These are phyloP conservation scores for Prunella strophiata DNA, from an alignment of 2,797 vertebrate genomes.

Conservation along the genomic window DNA sequence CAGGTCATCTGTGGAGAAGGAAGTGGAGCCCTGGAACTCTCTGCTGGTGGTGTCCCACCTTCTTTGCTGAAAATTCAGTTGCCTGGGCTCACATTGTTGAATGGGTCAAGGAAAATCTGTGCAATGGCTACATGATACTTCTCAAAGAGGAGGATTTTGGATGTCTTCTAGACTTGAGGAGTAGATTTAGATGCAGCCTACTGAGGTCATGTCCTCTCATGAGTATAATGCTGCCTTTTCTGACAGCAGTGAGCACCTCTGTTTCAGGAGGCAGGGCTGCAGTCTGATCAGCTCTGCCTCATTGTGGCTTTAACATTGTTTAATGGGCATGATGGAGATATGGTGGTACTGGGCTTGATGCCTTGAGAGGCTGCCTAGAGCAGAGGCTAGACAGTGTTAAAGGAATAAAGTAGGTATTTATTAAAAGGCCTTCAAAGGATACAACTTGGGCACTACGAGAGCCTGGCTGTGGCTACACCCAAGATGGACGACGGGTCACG, in stretches of 20 bases:
- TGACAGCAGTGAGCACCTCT: fast-evolving
- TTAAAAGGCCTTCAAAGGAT: not conserved
- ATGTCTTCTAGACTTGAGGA: not conserved
- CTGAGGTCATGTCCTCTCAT: not conserved
- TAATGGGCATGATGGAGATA: fast-evolving
- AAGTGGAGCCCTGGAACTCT: not conserved
- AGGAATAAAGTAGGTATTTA: not conserved
- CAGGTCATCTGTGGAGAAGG: not conserved
- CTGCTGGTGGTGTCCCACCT: not conserved
- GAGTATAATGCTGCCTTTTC: not conserved
- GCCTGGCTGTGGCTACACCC: fast-evolving
- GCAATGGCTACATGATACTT: not conserved
- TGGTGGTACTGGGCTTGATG: not conserved
- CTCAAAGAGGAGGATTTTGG: not conserved
- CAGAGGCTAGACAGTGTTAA: not conserved
- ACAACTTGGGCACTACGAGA: not conserved
- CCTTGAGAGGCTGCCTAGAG: not conserved
- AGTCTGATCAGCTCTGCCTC: fast-evolving
- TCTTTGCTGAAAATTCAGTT: not conserved
- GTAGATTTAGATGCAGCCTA: not conserved
- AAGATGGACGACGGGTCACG: not conserved
- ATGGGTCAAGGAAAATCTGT: not conserved
- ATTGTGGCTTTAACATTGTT: fast-evolving
- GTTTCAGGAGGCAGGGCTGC: not conserved
- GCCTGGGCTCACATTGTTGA: not conserved